Conservation (phyloP, 2,113 vertebrate species). For the Ornithorhynchus anatinus region DNA sequence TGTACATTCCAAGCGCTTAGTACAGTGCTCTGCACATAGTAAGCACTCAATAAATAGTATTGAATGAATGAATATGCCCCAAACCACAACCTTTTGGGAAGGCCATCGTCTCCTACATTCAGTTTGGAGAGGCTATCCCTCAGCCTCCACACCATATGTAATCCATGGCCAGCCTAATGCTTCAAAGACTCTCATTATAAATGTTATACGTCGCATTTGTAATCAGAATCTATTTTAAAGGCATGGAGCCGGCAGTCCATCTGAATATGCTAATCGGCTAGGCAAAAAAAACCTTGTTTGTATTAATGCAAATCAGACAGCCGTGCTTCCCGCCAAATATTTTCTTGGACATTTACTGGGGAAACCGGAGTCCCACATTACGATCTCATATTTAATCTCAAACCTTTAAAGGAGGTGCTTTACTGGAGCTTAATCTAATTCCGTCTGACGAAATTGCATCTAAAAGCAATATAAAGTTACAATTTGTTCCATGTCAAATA, state of each 20-base stretch:
- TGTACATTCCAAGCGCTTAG: too few species aligned
- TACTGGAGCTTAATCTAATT: slow-evolving; percentile 77
- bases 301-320: slow-evolving; percentile 77
- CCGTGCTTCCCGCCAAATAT: slow-evolving; percentile 74
- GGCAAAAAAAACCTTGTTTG: slow-evolving; percentile 76
- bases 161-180: not conserved
- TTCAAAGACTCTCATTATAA: slow-evolving; percentile 49
- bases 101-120: too few species aligned
- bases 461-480: slow-evolving; percentile 77
- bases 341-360: slow-evolving; percentile 75
- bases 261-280: slow-evolving; percentile 78
- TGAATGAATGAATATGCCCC: too few species aligned
- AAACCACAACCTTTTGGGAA: too few species aligned
- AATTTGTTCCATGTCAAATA: slow-evolving; percentile 77
- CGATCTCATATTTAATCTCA: slow-evolving; percentile 75
- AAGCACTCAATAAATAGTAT: too few species aligned
- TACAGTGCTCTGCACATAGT: too few species aligned
- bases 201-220: slow-evolving; percentile 45
- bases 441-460: slow-evolving; percentile 74
- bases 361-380: slow-evolving; percentile 71
- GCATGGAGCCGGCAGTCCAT: slow-evolving; percentile 63
- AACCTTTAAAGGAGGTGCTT: slow-evolving; percentile 72
- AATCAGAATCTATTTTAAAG: slow-evolving; percentile 72
- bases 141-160: not conserved
- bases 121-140: not conserved